A percentile compares a stretch with the other conserved stretches of the same genome.
Evolutionary conservation across 2,113 vertebrate genomes (phyloP).

Genomic region (Orthonyx spaldingii): DNA sequence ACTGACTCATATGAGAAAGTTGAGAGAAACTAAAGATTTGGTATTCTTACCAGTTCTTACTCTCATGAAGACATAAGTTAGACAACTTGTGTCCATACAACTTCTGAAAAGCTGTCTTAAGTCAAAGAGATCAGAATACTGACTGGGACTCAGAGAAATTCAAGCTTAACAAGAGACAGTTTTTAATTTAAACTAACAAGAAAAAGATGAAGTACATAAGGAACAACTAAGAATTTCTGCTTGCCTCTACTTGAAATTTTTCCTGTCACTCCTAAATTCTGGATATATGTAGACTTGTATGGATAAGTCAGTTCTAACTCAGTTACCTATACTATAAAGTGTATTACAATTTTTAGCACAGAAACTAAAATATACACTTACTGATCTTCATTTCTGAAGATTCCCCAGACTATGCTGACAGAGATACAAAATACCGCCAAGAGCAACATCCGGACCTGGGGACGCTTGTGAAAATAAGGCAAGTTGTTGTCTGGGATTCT

Average conservation of each 20-base stretch:
- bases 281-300: not conserved
- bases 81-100: not conserved
- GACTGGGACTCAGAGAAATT: not conserved
- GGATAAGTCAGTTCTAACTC: too few species aligned
- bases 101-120: not conserved
- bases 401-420: constrained; percentile 85
- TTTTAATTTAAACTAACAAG: not conserved
- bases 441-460: constrained; percentile 84
- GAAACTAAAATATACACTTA: constrained; percentile 66
- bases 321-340: not conserved
- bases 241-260: not conserved
- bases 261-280: not conserved
- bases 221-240: not conserved
- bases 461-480: constrained; percentile 90
- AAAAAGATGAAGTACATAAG: not conserved
- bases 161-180: not conserved
- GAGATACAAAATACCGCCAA: constrained; percentile 79
- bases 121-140: not conserved
- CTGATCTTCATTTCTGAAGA: constrained; percentile 95
- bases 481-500: constrained; percentile 87
- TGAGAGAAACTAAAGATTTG: not conserved
- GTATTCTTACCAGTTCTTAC: not conserved
- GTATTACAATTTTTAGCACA: not conserved
- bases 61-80: not conserved
- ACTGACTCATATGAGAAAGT: not conserved